phyloP scores from a whole-genome alignment of 2,113 vertebrate genomes.

The Thymallus thymallus region DNA sequence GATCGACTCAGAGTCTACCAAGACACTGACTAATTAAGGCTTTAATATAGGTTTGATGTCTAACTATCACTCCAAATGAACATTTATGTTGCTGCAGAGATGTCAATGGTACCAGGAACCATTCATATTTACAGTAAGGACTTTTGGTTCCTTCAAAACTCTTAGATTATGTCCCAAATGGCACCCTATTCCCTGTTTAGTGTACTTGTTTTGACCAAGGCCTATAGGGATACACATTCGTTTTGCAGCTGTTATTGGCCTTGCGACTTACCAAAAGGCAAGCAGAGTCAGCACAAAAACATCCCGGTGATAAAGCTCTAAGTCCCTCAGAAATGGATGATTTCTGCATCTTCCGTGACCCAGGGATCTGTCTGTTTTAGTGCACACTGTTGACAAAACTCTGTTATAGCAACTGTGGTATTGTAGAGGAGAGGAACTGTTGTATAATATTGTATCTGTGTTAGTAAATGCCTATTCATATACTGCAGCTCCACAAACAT shows the following conservation, averaged over 20 bases:
- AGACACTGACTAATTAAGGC: background rate
- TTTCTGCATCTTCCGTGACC: conserved; percentile 27
- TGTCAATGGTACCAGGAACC: conserved; percentile 40
- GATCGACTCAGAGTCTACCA: background rate
- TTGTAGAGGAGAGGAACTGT: conserved; percentile 3
- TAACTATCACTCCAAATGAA: conserved; percentile 34
- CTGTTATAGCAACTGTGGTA: no score
- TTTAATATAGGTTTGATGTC: background rate
- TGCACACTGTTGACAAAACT: background rate
- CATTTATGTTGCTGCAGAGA: conserved; percentile 37
- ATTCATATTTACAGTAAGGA: background rate
- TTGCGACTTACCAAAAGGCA: background rate
- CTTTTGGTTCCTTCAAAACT: background rate
- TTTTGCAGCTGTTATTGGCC: conserved; percentile 4
- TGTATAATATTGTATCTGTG: background rate
- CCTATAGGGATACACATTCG: background rate
- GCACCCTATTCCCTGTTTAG: background rate
- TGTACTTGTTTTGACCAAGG: background rate
- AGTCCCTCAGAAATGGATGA: conserved; percentile 19
- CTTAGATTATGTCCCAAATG: background rate
- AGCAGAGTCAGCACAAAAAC: conserved; percentile 26
- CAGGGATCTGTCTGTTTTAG: background rate
- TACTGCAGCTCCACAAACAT: background rate
- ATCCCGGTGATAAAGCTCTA: background rate
- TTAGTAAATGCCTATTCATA: background rate